phyloP scores from a whole-genome alignment of 1,140 invertebrate species.

The Panonychus citri region DNA sequence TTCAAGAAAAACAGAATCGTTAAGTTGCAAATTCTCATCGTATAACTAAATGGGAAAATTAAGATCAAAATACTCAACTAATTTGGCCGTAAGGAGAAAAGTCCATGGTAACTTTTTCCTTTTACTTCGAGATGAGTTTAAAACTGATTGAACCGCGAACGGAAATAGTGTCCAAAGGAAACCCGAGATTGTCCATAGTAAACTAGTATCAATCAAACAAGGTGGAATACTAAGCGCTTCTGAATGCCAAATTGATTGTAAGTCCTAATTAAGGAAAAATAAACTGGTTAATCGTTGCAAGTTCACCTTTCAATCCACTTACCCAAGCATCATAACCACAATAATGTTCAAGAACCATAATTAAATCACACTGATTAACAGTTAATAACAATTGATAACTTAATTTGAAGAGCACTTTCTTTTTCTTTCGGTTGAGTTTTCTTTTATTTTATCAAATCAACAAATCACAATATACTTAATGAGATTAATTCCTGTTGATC shows the following conservation, averaged over 20 bases:
- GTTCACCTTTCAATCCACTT: too few relatives aligned
- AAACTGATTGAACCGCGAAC: slow-evolving; percentile 49
- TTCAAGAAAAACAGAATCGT: too few relatives aligned
- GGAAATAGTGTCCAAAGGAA: slow-evolving; percentile 51
- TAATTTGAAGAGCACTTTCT: too few relatives aligned
- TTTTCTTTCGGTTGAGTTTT: too few relatives aligned
- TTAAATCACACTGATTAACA: too few relatives aligned
- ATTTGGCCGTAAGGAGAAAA: slow-evolving; percentile 47
- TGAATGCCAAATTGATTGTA: slow-evolving; percentile 49
- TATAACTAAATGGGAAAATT: too few relatives aligned
- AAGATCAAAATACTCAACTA: slow-evolving; percentile 24
- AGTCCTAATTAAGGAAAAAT: slow-evolving; percentile 31
- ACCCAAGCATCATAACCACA: neutral
- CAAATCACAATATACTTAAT: too few relatives aligned
- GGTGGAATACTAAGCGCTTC: slow-evolving; percentile 50
- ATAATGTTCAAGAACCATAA: too few relatives aligned
- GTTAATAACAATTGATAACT: too few relatives aligned
- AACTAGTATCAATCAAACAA: slow-evolving; percentile 65
- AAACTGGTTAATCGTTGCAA: neutral
- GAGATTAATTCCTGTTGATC: too few relatives aligned
- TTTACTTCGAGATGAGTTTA: slow-evolving; percentile 46
- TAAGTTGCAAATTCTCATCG: too few relatives aligned
- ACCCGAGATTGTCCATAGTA: slow-evolving; percentile 63
- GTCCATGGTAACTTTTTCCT: slow-evolving; percentile 55
- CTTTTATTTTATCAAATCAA: too few relatives aligned